Evolutionary conservation across 2,888 invertebrate genomes (phyloP).

Genomic region (Dolichomitus sp.): DNA sequence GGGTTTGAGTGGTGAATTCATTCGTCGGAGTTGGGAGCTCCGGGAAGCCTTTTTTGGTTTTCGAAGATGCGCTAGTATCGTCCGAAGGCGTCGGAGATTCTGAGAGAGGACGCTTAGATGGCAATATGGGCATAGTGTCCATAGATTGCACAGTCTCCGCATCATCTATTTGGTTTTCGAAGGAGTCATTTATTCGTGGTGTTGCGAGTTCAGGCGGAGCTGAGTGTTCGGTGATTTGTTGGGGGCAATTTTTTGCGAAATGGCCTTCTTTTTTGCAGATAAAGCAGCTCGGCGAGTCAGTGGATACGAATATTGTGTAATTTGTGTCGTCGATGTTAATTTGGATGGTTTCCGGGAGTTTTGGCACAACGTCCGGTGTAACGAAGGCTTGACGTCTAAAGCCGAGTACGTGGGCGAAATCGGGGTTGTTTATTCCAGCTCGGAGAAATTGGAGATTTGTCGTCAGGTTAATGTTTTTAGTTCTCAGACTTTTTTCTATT

Average conservation of each 20-base stretch:
- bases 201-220: not conserved
- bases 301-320: slow-evolving; percentile 52
- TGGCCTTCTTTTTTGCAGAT: slow-evolving; percentile 41
- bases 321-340: slow-evolving; percentile 36
- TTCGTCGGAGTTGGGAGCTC: not conserved
- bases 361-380: slow-evolving; percentile 54
- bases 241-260: slow-evolving; percentile 34
- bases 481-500: not conserved
- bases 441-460: not conserved
- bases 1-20: slow-evolving; percentile 3
- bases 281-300: slow-evolving; percentile 44
- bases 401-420: not conserved
- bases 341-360: slow-evolving; percentile 53
- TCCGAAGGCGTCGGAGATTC: slow-evolving; percentile 5
- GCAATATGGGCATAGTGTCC: not conserved
- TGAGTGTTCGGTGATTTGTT: not conserved
- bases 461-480: not conserved
- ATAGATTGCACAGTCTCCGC: not conserved
- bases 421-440: not conserved
- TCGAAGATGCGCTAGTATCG: not conserved
- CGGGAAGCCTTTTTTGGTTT: not conserved
- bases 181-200: not conserved
- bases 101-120: not conserved
- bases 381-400: slow-evolving; percentile 60
- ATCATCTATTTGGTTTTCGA: not conserved